Evolutionary conservation across 2,113 vertebrate species (phyloP).

Genomic region (Coreoperca whiteheadi): DNA sequence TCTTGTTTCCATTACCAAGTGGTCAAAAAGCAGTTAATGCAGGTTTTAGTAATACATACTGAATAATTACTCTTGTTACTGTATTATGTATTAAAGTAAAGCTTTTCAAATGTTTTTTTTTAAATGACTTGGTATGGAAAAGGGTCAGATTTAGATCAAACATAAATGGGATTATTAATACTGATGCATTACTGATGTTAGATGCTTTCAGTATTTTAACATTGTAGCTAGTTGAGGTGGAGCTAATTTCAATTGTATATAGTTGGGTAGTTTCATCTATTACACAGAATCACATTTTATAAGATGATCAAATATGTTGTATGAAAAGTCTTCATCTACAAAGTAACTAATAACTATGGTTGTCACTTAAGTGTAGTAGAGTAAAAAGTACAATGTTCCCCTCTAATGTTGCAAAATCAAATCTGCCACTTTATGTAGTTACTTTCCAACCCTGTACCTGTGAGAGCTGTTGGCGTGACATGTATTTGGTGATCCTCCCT

Average conservation of each 20-base stretch:
- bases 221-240: not conserved
- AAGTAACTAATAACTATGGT: not conserved
- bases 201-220: not conserved
- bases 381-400: not conserved
- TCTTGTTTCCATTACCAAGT: not conserved
- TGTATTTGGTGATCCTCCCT: not conserved
- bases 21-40: not conserved
- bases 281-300: not conserved
- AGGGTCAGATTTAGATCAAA: not conserved
- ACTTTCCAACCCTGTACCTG: too few species aligned
- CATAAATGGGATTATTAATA: not conserved
- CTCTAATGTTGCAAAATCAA: too few species aligned
- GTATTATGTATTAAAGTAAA: not conserved
- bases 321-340: too few species aligned
- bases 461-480: constrained; percentile 1
- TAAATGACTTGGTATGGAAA: not conserved
- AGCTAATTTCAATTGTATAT: not conserved
- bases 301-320: not conserved
- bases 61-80: not conserved
- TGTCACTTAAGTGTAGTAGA: too few species aligned
- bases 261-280: not conserved
- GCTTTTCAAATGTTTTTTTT: too few species aligned
- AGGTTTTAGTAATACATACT: not conserved
- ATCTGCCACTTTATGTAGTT: too few species aligned
- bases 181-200: not conserved